phyloP scores from a whole-genome alignment of 2,797 vertebrate genomes.

The Coreius guichenoti region DNA sequence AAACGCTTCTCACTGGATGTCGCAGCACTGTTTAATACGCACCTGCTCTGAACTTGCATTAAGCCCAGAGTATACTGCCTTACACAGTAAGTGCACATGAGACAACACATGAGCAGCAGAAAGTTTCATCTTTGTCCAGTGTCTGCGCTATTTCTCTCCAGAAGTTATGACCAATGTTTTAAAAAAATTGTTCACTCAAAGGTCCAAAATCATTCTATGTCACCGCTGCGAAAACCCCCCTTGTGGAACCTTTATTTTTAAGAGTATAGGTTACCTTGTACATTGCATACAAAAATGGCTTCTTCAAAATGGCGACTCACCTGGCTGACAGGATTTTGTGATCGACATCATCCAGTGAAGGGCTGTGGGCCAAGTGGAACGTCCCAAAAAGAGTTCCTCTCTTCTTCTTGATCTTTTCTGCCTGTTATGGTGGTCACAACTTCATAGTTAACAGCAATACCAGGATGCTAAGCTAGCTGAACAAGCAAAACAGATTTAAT shows the following conservation, averaged over 20 bases:
- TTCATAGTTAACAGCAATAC: constrained; percentile 10
- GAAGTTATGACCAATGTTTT: no score
- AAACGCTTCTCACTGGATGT: no score
- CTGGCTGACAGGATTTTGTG: constrained; percentile 97
- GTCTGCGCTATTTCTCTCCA: no score
- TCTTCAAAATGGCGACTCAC: constrained; percentile 67
- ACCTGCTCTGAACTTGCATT: no score
- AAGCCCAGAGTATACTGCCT: no score
- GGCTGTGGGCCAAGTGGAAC: constrained; percentile 94
- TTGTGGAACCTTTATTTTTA: neutral
- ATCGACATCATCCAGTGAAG: constrained; percentile 95
- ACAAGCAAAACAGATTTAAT: neutral
- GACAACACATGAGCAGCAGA: no score
- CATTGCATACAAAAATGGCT: neutral
- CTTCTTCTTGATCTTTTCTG: constrained; percentile 98
- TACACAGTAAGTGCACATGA: no score
- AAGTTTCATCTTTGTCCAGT: no score
- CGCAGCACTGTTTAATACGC: no score
- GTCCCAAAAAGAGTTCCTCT: constrained; percentile 93
- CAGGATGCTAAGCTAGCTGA: neutral
- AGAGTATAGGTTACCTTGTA: neutral
- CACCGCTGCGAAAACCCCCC: neutral
- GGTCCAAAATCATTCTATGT: neutral
- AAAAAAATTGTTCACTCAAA: no score
- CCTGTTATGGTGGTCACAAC: constrained; percentile 76